Base-by-base conservation (phyloP, 92 coral and sea anemone species). In the Isaurus tuberculatus region DNA sequence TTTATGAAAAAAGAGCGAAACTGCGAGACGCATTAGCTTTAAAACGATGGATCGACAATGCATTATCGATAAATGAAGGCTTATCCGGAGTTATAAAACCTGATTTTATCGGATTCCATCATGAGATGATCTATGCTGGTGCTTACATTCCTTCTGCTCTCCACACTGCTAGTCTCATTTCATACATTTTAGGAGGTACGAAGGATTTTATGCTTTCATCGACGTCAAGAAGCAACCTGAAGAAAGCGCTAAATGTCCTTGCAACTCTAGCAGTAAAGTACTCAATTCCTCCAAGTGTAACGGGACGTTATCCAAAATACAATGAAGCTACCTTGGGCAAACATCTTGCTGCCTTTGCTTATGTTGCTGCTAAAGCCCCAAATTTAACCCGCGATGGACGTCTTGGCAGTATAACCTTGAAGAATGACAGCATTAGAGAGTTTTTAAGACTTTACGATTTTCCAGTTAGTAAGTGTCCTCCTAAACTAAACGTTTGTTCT, bases 51-150 rank as follows among this genome's bases (percentile, higher is more conserved):
- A 61, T 90, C 22, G 82, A 93, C 75, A 87, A 88, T 42, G 92
- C 90, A 25, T 68, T 93, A 31, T 72, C 72, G 2, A 44, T 88
- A 46, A 91, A 91, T 85, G 90, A 85, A 70, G 94, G 91, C 5
- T 79, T 91, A 1, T 88, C 90, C 10, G 92, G 92, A 51, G 81
- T 93, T 49, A 80, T 93, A 26, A 93, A 93, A 81, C 97, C 97
- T 3, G 97, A 93, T 79, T 85, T 61, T 32, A 91, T 94, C 4
- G 92, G 92, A 25, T 93, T 91, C 72, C 97, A 93, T 53, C 97
- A 91, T 84, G 72, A 61, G 44, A 87, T 87, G 36, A 79, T 93
- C 70, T 93, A 93, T 80, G 94, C 88, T 13, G 63, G 91, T 22
- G 90, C 91, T 17, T 93, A 93, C 75, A 78, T 84, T 8, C 90